Evolutionary conservation across 2,888 invertebrate species (phyloP), one percentile per base, ranked within the genome.

Genomic region (Nematopogon swammerdamellus): DNA sequence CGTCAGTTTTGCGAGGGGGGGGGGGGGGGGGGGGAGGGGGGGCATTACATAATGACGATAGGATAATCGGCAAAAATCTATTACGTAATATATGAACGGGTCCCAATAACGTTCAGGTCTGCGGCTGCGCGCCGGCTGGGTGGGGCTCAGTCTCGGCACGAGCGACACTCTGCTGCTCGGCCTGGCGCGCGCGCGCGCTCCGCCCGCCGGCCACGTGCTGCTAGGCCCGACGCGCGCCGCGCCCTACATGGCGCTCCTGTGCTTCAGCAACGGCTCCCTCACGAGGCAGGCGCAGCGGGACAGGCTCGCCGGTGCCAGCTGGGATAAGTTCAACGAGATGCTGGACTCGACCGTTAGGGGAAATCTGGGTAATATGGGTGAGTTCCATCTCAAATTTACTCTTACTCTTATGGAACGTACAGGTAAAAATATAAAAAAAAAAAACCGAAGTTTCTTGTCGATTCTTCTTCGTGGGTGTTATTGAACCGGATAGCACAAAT

Each of bases 231-330:
- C 95, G 0, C 84, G 88, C 49, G 73, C 80, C 5, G 74, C 87
- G 6, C 85, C 86, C 19, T 97, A 88, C 69, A 95, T 97, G 93
- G 95, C 89, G 0, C 74, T 97, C 30, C 77, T 97, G 49, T 95
- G 95, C 73, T 94, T 90, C 67, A 92, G 96, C 65, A 98, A 98
- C 75, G 97, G 97, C 0, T 96, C 97, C 0, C 70, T 97, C 18
- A 94, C 94, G 0, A 80, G 98, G 16, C 95, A 97, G 75, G 80
- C 86, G 60, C 89, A 95, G 49, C 76, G 92, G 48, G 84, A 91
- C 62, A 69, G 81, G 17, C 83, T 88, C 50, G 90, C 89, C 0
- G 88, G 87, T 30, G 82, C 85, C 11, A 88, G 86, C 49, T 97
- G 97, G 97, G 85, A 89, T 2, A 84, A 85, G 19, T 97, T 97